Evolutionary conservation across 1,140 invertebrate genomes (phyloP), one percentile per base, ranked within the genome.

Genomic region (Agrilus planipennis): DNA sequence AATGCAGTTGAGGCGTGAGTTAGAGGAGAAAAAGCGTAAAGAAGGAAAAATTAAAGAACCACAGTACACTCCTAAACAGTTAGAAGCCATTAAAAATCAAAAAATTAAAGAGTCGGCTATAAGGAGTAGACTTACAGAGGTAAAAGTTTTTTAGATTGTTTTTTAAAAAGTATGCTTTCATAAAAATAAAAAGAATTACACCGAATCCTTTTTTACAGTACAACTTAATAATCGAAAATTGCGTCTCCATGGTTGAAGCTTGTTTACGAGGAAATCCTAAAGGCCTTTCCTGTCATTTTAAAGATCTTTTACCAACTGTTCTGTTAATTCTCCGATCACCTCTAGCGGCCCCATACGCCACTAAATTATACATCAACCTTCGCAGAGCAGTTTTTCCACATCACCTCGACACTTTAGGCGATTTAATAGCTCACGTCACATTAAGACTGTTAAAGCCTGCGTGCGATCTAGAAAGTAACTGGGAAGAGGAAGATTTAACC

Each of bases 81-180:
- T 92, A 60, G 92, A 98, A 65, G 79, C 80, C 6, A 74, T 96
- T 11, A 89, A 86, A 57, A 70, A 76, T 16, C 90, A 97, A 61
- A 69, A 84, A 11, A 75, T 83, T 22, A 94, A 91, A 53, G 95
- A 98, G 63, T 70, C 71, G 41, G 71, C 69, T 1, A 85, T 90
- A 29, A 71, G 85, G 48, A 65, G 76, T 25, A 67, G 71, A 45
- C 57, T 93, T 6, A 72, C 63, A 23, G 65, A 64, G 60, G 78
- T 83, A 51, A 21, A 14, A n/a, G 14, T 16, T n/a, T n/a, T n/a
- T n/a, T n/a, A n/a, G n/a, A n/a, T n/a, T n/a, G n/a, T n/a, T n/a
- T n/a, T n/a, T n/a, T n/a, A n/a, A n/a, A n/a, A n/a, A n/a, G n/a
- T n/a, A n/a, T n/a, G n/a, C n/a, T n/a, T n/a, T n/a, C n/a, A n/a